These are phyloP conservation scores for Biston stratarius DNA, from an alignment of 2,888 invertebrate genomes.

Conservation along the genomic window DNA sequence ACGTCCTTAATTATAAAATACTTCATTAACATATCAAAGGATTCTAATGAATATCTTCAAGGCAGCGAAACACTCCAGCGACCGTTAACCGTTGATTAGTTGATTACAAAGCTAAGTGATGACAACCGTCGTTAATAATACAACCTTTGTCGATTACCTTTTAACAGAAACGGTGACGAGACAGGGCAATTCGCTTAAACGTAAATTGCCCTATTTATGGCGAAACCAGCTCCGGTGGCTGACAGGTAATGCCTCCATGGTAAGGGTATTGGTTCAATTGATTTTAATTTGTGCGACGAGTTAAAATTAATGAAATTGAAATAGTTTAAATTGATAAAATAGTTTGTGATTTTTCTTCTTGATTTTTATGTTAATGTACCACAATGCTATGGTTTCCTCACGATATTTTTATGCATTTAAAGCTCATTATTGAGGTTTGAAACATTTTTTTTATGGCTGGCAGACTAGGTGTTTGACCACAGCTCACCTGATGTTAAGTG, in stretches of 20 bases:
- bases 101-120: slow-evolving; percentile 21
- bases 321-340: no score
- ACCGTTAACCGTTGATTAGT: slow-evolving; percentile 12
- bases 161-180: background rate
- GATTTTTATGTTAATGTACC: no score
- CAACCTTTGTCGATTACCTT: slow-evolving; percentile 24
- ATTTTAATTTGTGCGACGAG: background rate
- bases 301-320: no score
- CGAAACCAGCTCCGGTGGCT: background rate
- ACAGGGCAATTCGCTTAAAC: slow-evolving; percentile 10
- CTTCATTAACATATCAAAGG: background rate
- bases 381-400: no score
- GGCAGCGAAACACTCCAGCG: background rate
- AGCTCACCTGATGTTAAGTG: no score
- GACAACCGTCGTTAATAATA: slow-evolving; percentile 14
- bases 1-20: background rate
- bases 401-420: no score
- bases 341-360: no score
- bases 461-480: no score
- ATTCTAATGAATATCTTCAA: slow-evolving; percentile 1
- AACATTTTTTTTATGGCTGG: no score
- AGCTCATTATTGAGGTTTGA: no score
- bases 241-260: slow-evolving; percentile 5
- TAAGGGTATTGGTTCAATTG: background rate
- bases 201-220: slow-evolving; percentile 21